Percentiles rank a stretch among this genome's conserved stretches.
Conservation (phyloP, 2,888 invertebrate genomes). For the Synergus itoensis region DNA sequence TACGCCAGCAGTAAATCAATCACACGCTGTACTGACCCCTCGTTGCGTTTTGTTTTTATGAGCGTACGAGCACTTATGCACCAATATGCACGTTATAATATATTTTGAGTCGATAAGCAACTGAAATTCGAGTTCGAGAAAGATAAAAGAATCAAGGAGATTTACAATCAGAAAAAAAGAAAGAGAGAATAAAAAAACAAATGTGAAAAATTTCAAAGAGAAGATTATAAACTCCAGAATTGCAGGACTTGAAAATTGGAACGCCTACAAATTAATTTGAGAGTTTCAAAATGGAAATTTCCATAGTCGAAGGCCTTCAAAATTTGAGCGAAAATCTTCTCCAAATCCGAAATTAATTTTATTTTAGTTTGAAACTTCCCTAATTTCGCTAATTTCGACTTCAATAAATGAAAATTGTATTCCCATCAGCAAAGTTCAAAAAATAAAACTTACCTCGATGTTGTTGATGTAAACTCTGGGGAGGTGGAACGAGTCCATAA, state of each 20-base stretch:
- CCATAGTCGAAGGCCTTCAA: too few species aligned
- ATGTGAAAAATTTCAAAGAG: conserved; percentile 54
- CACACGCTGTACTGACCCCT: conserved; percentile 26
- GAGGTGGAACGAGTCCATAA: conserved; percentile 74
- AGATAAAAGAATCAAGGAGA: too few species aligned
- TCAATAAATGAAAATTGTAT: not conserved
- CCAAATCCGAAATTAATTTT: not conserved
- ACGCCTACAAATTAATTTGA: too few species aligned
- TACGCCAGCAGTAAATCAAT: conserved; percentile 32
- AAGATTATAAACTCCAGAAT: too few species aligned
- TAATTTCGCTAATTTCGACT: not conserved
- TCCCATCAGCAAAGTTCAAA: conserved; percentile 54
- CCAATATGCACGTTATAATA: not conserved
- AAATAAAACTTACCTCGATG: conserved; percentile 42
- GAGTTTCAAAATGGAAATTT: too few species aligned
- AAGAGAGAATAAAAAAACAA: not conserved
- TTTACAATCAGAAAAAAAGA: too few species aligned
- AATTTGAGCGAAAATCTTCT: not conserved
- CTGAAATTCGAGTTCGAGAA: not conserved
- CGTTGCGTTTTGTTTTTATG: conserved; percentile 30
- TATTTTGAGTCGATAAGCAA: not conserved
- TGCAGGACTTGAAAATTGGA: too few species aligned
- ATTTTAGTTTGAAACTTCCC: not conserved
- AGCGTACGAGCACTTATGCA: not conserved
- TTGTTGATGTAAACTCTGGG: conserved; percentile 49